Conservation (phyloP, 64 coral and sea anemone genomes). For the Montipora foliosa region DNA sequence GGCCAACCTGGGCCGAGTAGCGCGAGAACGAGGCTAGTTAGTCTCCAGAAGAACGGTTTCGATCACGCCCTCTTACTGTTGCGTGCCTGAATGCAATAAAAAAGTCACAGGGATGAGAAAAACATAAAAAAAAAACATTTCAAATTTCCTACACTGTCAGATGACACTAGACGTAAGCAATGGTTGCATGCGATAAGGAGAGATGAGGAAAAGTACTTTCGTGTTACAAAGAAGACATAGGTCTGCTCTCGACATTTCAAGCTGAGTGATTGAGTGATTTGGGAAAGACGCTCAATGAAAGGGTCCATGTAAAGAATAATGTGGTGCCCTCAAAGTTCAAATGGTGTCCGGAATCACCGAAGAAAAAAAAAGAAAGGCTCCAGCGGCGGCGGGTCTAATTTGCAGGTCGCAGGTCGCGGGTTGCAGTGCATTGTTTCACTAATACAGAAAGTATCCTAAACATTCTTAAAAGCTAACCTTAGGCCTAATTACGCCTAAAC, state of each 20-base stretch:
- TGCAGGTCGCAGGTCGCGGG: too few relatives aligned
- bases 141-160: conserved; percentile 44
- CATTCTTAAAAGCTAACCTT: too few relatives aligned
- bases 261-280: background rate
- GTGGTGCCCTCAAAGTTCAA: conserved; percentile 44
- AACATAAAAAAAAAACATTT: background rate
- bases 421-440: too few relatives aligned
- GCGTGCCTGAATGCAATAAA: too few relatives aligned
- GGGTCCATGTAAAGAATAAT: conserved; percentile 28
- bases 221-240: background rate
- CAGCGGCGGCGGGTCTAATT: too few relatives aligned
- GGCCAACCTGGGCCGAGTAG: too few relatives aligned
- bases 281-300: conserved; percentile 49
- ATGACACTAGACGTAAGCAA: conserved; percentile 3
- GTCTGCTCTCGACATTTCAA: conserved; percentile 68
- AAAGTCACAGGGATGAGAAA: too few relatives aligned
- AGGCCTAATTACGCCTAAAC: too few relatives aligned
- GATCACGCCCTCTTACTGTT: too few relatives aligned
- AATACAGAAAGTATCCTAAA: too few relatives aligned
- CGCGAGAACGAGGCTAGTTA: too few relatives aligned
- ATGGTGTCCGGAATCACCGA: conserved; percentile 45
- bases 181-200: conserved; percentile 60
- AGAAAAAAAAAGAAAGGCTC: background rate
- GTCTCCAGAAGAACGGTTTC: too few relatives aligned
- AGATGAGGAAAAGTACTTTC: conserved; percentile 24